phyloP scores from a whole-genome alignment of 2,797 vertebrate genomes.

The Eulemur mongoz region DNA sequence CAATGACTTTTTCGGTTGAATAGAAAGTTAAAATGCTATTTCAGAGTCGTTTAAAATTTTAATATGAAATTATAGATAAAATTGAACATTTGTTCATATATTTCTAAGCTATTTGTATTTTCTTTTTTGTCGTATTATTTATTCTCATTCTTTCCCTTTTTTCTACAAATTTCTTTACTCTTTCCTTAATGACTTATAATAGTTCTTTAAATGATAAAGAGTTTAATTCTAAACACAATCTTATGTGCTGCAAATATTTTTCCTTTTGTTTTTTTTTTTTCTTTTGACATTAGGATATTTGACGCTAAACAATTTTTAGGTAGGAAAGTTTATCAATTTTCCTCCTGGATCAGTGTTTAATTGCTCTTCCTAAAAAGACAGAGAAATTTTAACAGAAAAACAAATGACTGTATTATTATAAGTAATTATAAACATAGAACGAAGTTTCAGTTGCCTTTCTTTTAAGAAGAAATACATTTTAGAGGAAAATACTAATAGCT shows the following conservation, averaged over 20 bases:
- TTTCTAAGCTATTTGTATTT: not conserved
- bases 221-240: not conserved
- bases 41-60: conserved; percentile 8
- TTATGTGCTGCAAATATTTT: not conserved
- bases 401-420: not conserved
- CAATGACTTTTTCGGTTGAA: not conserved
- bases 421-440: not conserved
- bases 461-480: conserved; percentile 22
- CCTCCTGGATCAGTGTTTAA: not conserved
- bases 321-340: not conserved
- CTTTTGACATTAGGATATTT: not conserved
- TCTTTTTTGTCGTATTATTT: not conserved
- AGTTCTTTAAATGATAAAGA: not conserved
- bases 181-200: not conserved
- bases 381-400: conserved; percentile 13
- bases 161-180: not conserved
- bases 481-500: not conserved
- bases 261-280: not conserved
- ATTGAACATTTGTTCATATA: not conserved
- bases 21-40: conserved; percentile 15
- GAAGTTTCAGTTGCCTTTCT: not conserved
- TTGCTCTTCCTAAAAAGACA: not conserved
- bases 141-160: not conserved
- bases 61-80: not conserved
- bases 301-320: not conserved